Percentiles rank a stretch among this genome's conserved stretches.
Conservation (phyloP, 2,888 invertebrate genomes). For the Melolontha melolontha region DNA sequence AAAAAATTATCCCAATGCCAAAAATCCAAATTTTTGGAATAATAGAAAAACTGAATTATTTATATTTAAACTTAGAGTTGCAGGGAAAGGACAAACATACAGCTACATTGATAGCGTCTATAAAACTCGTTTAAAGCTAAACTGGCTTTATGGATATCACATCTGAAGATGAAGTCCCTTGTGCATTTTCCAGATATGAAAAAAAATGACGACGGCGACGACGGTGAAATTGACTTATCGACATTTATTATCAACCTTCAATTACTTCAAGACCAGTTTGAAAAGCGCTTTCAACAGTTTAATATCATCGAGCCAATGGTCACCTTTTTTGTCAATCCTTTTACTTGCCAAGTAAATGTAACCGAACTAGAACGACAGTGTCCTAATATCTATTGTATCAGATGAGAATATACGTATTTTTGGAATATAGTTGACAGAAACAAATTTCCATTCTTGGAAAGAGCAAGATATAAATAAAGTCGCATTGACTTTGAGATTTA, state of each 20-base stretch:
- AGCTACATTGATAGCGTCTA: no score
- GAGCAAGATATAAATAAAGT: neutral
- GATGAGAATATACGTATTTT: conserved; percentile 26
- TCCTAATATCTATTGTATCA: conserved; percentile 41
- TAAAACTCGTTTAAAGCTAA: no score
- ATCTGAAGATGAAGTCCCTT: no score
- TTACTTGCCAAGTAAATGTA: no score
- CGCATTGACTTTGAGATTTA: neutral
- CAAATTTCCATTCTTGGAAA: conserved; percentile 4
- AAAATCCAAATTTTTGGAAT: no score
- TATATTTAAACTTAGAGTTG: no score
- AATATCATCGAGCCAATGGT: conserved; percentile 40
- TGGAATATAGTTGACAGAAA: conserved; percentile 9
- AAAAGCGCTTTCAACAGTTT: conserved; percentile 43
- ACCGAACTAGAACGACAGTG: conserved; percentile 39
- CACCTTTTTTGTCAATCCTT: conserved; percentile 44
- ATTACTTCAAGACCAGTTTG: conserved; percentile 39
- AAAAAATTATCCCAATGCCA: no score
- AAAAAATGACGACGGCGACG: conserved; percentile 33
- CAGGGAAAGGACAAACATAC: no score
- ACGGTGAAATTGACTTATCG: conserved; percentile 35
- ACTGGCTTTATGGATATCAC: no score
- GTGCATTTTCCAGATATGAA: conserved; percentile 3
- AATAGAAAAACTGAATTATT: no score
- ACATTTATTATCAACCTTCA: conserved; percentile 39